These are phyloP conservation scores for Rhabdornis inornatus DNA, from an alignment of 2,113 vertebrate genomes.

Conservation along the genomic window DNA sequence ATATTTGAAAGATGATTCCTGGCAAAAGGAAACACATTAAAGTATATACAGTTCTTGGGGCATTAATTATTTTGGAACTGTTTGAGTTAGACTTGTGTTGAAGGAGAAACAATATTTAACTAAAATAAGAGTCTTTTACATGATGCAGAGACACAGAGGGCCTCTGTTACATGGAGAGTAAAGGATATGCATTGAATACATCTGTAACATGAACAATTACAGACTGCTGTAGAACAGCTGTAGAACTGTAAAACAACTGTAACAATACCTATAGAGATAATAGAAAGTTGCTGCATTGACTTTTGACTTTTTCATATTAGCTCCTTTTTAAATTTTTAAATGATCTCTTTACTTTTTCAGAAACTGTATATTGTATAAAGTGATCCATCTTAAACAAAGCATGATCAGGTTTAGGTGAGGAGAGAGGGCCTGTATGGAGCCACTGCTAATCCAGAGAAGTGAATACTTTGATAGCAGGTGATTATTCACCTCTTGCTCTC, in stretches of 20 bases:
- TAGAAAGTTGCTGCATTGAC: background rate
- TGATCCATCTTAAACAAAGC: background rate
- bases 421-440: background rate
- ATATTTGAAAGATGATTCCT: slow-evolving; percentile 49
- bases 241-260: background rate
- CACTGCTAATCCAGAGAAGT: background rate
- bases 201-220: fast-evolving
- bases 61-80: slow-evolving; percentile 58
- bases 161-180: background rate
- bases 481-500: slow-evolving; percentile 36
- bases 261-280: background rate
- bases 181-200: background rate
- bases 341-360: background rate
- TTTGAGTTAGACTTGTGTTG: slow-evolving; percentile 48
- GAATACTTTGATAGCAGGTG: background rate
- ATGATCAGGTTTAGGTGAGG: background rate
- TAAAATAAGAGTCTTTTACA: slow-evolving; percentile 33
- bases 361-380: background rate
- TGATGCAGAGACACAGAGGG: background rate
- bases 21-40: slow-evolving; percentile 25
- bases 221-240: background rate
- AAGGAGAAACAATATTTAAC: slow-evolving; percentile 32
- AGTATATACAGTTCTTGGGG: background rate
- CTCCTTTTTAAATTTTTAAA: background rate
- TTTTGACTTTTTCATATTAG: background rate